Percentiles rank a stretch among this genome's conserved stretches.
These are phyloP conservation scores for Argyresthia goedartella DNA, from an alignment of 2,888 invertebrate species.

Conservation along the genomic window DNA sequence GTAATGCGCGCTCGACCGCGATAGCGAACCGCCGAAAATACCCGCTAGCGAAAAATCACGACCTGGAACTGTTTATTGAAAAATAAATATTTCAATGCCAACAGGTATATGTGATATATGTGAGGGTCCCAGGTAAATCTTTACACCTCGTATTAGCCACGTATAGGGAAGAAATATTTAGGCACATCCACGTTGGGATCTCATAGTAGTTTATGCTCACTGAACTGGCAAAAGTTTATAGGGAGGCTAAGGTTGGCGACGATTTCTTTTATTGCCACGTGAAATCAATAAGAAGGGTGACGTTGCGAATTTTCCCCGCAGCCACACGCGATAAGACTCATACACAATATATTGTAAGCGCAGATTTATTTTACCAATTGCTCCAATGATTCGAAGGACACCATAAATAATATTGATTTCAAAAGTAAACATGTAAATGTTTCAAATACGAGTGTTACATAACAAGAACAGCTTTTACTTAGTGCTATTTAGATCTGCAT, in stretches of 20 bases:
- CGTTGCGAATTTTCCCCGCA: conserved; percentile 29
- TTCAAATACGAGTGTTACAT: too few species aligned
- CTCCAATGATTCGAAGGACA: too few species aligned
- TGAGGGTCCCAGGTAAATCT: conserved; percentile 47
- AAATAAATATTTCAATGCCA: conserved; percentile 40
- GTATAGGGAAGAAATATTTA: conserved; percentile 47
- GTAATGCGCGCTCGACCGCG: conserved; percentile 28
- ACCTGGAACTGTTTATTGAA: conserved; percentile 32
- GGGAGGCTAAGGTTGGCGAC: conserved; percentile 48
- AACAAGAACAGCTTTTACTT: too few species aligned
- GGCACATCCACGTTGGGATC: conserved; percentile 54
- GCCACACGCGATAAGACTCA: background rate
- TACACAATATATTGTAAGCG: background rate
- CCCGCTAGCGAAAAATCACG: conserved; percentile 19
- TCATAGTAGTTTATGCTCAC: conserved; percentile 68
- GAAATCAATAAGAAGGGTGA: conserved; percentile 60
- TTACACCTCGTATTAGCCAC: conserved; percentile 42
- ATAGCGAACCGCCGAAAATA: conserved; percentile 24
- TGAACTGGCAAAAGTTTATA: conserved; percentile 62
- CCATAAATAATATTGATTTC: too few species aligned
- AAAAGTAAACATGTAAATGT: too few species aligned
- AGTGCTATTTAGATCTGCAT: too few species aligned
- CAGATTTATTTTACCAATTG: background rate
- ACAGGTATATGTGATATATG: background rate
- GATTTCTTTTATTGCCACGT: conserved; percentile 59